A percentile compares a stretch with the other conserved stretches of the same genome.
These are phyloP conservation scores for Virgularia gustaviana DNA, from an alignment of 92 coral and sea anemone genomes.

Conservation along the genomic window DNA sequence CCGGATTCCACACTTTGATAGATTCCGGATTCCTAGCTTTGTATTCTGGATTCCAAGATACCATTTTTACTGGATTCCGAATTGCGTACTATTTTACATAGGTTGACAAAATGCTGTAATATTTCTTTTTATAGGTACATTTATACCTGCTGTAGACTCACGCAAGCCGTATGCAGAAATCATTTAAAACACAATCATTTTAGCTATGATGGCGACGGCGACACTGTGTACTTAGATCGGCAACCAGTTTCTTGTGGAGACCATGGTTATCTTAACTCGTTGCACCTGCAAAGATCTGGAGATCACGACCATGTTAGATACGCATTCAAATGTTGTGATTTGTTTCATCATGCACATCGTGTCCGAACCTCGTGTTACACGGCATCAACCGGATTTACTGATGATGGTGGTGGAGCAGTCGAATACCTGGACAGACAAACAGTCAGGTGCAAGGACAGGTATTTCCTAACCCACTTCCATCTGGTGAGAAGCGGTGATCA, in stretches of 20 bases:
- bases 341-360: neutral
- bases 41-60: no score
- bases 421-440: neutral
- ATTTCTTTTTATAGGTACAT: no score
- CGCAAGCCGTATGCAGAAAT: neutral
- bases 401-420: neutral
- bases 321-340: neutral
- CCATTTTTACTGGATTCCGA: no score
- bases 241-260: neutral
- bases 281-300: neutral
- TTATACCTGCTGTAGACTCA: neutral
- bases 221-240: constrained; percentile 1
- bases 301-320: neutral
- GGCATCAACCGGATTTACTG: neutral
- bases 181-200: neutral
- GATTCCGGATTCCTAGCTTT: no score
- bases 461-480: neutral
- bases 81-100: no score
- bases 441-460: neutral
- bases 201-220: neutral
- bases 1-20: no score
- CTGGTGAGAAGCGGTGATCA: neutral
- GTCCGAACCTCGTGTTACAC: neutral
- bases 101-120: no score
- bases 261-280: neutral